phyloP scores from a whole-genome alignment of 2,888 invertebrate genomes.

The Drosophila nr. perissopoda region DNA sequence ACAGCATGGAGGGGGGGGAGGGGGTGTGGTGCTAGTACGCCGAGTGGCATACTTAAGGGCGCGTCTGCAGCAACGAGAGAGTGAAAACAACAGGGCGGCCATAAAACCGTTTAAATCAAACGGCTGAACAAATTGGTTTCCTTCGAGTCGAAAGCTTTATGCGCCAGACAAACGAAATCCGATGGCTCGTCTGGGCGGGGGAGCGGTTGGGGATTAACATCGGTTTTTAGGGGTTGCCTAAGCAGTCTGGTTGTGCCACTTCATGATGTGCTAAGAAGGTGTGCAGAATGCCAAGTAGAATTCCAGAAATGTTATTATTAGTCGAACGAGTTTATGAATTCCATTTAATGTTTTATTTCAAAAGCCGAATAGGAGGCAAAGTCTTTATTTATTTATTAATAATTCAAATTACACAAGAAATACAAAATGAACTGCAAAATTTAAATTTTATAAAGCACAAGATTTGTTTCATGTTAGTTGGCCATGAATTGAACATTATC shows the following conservation, averaged over 20 bases:
- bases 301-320: constrained; percentile 13
- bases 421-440: background rate
- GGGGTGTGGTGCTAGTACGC: constrained; percentile 15
- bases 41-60: constrained; percentile 80
- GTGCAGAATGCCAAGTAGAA: constrained; percentile 26
- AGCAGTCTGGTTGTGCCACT: constrained; percentile 4
- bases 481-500: background rate
- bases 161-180: constrained; percentile 53
- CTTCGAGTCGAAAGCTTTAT: constrained; percentile 80
- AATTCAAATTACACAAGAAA: background rate
- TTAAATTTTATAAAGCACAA: background rate
- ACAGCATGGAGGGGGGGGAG: background rate
- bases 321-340: constrained; percentile 2
- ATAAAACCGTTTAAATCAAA: constrained; percentile 82
- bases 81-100: constrained; percentile 78
- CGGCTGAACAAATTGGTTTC: constrained; percentile 81
- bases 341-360: background rate
- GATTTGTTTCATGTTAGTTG: background rate
- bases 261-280: constrained; percentile 55
- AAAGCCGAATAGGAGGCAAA: background rate
- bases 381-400: background rate
- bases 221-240: constrained; percentile 43
- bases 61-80: constrained; percentile 59
- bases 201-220: background rate
- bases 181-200: background rate